Evolutionary conservation across 2,113 vertebrate genomes (phyloP).

Genomic region (Anhinga anhinga): DNA sequence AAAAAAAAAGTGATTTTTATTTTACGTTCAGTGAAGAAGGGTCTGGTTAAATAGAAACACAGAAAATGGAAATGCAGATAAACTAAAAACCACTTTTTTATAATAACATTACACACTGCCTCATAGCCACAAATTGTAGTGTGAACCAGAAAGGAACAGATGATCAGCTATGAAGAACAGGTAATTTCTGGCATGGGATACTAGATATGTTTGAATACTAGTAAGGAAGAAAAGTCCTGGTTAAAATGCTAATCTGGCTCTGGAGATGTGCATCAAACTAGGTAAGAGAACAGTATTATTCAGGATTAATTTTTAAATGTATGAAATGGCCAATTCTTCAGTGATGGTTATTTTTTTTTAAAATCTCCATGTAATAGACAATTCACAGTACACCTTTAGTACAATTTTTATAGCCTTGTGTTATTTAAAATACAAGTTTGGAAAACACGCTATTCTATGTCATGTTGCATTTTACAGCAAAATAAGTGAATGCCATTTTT

Average conservation of each 20-base stretch:
- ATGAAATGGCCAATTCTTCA: neutral
- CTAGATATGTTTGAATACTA: neutral
- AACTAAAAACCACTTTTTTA: neutral
- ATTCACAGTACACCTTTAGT: neutral
- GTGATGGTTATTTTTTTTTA: neutral
- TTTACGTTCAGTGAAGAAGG: neutral
- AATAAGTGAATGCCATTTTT: neutral
- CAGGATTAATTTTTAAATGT: neutral
- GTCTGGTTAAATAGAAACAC: neutral
- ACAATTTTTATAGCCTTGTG: neutral
- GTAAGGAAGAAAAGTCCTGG: neutral
- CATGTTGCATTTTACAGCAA: neutral
- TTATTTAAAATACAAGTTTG: neutral
- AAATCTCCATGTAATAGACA: neutral
- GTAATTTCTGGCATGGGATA: neutral
- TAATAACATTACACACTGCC: neutral
- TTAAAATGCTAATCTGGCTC: neutral
- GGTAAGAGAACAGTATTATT: neutral
- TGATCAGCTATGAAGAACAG: neutral
- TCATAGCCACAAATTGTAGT: neutral
- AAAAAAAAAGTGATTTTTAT: neutral
- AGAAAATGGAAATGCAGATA: neutral
- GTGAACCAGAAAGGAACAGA: neutral
- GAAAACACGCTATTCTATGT: neutral
- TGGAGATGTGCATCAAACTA: neutral